Conservation (phyloP, 2,888 invertebrate species). For the Rotaria magnacalcarata region DNA sequence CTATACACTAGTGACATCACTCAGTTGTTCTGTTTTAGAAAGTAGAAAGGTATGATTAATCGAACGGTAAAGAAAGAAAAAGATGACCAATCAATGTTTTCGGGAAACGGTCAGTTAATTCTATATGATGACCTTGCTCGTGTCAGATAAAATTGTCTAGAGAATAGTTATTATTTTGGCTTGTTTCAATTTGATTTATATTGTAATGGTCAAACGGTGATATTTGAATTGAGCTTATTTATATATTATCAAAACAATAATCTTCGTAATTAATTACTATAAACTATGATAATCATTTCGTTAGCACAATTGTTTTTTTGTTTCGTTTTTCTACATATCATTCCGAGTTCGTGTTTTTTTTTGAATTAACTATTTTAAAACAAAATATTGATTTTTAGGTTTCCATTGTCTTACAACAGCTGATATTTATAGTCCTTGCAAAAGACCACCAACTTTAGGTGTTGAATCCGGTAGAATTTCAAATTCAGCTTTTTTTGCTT, state of each 20-base stretch:
- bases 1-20: not conserved
- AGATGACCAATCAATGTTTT: not conserved
- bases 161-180: not conserved
- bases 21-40: not conserved
- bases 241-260: not conserved
- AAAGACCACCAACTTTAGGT: slow-evolving; percentile 39
- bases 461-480: slow-evolving; percentile 37
- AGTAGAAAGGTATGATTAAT: not conserved
- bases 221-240: not conserved
- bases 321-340: not conserved
- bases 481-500: slow-evolving; percentile 35
- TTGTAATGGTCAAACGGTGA: not conserved
- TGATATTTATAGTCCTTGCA: slow-evolving; percentile 35
- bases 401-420: not conserved
- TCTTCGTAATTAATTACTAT: too few species aligned
- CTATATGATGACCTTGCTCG: not conserved
- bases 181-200: not conserved
- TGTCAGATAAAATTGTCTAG: not conserved
- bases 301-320: not conserved
- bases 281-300: not conserved
- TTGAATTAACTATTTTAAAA: not conserved
- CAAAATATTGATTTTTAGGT: not conserved
- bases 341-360: not conserved
- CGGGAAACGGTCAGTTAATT: not conserved
- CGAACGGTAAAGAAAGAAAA: not conserved